Evolutionary conservation across 2,113 vertebrate genomes (phyloP).

Genomic region (Alethe diademata): DNA sequence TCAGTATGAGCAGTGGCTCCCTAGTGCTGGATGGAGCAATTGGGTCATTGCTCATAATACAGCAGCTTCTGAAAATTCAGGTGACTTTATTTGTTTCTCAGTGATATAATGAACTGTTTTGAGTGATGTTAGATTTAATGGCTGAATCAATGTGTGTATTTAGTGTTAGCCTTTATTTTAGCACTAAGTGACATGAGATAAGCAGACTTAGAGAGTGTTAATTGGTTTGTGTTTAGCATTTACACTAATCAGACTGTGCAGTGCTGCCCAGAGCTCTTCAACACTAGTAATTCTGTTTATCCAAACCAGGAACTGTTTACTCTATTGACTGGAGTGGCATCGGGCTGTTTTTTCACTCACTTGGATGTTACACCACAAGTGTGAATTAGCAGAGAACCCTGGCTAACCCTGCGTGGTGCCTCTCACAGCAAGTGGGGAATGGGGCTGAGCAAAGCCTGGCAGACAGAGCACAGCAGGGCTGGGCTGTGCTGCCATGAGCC

Average conservation of each 20-base stretch:
- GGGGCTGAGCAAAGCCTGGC: background rate
- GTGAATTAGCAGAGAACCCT: slow-evolving; percentile 9
- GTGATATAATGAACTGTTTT: slow-evolving; percentile 71
- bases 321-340: slow-evolving; percentile 69
- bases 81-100: slow-evolving; percentile 63
- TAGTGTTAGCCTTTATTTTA: slow-evolving; percentile 76
- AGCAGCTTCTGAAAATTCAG: slow-evolving; percentile 41
- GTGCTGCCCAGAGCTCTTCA: slow-evolving; percentile 68
- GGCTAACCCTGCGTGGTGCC: background rate
- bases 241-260: slow-evolving; percentile 74
- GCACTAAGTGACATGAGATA: slow-evolving; percentile 78
- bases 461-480: background rate
- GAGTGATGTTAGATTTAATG: slow-evolving; percentile 74
- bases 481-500: background rate
- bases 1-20: background rate
- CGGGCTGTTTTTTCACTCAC: slow-evolving; percentile 10
- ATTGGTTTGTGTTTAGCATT: slow-evolving; percentile 83
- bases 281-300: slow-evolving; percentile 73
- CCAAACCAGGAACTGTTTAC: slow-evolving; percentile 65
- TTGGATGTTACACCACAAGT: slow-evolving; percentile 11
- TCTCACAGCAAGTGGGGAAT: background rate
- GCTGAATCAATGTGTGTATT: slow-evolving; percentile 80
- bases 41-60: background rate
- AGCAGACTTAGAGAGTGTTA: slow-evolving; percentile 77
- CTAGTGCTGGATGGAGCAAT: background rate